phyloP scores from a whole-genome alignment of 2,888 invertebrate genomes.

The Drosophila parthenogenetica region DNA sequence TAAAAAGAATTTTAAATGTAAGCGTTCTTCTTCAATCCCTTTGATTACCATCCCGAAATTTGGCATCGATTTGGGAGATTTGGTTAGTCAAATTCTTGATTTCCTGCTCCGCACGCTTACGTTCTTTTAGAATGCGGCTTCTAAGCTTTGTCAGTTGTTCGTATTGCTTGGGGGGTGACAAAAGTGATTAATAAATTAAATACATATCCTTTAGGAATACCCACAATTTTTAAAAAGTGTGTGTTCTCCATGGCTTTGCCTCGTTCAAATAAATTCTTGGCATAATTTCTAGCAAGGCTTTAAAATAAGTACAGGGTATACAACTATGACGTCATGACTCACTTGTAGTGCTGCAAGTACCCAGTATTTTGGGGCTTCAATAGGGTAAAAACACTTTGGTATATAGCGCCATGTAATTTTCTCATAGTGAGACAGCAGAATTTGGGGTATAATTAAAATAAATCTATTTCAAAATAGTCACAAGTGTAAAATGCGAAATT shows the following conservation, averaged over 20 bases:
- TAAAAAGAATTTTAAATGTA: too few relatives aligned
- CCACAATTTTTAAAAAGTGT: constrained; percentile 54
- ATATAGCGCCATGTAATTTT: neutral
- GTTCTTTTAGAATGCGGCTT: neutral
- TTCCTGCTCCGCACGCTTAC: neutral
- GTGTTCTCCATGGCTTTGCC: constrained; percentile 52
- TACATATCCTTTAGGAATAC: too few relatives aligned
- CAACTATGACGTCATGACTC: neutral
- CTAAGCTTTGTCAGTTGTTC: neutral
- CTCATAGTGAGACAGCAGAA: constrained; percentile 3
- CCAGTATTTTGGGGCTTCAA: neutral
- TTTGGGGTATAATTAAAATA: neutral
- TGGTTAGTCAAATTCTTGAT: neutral
- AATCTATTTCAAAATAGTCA: neutral
- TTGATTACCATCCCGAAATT: neutral
- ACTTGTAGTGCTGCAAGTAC: constrained; percentile 10
- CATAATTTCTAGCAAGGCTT: constrained; percentile 5
- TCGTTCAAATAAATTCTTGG: constrained; percentile 24
- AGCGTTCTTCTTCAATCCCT: neutral
- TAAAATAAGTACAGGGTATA: neutral
- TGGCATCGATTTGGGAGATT: neutral
- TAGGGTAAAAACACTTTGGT: neutral
- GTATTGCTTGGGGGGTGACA: constrained; percentile 11
- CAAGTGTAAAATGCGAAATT: neutral
- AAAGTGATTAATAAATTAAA: neutral